Base-by-base conservation (phyloP, 2,113 vertebrate species). In the Pseudorhombus dupliciocellatus region DNA sequence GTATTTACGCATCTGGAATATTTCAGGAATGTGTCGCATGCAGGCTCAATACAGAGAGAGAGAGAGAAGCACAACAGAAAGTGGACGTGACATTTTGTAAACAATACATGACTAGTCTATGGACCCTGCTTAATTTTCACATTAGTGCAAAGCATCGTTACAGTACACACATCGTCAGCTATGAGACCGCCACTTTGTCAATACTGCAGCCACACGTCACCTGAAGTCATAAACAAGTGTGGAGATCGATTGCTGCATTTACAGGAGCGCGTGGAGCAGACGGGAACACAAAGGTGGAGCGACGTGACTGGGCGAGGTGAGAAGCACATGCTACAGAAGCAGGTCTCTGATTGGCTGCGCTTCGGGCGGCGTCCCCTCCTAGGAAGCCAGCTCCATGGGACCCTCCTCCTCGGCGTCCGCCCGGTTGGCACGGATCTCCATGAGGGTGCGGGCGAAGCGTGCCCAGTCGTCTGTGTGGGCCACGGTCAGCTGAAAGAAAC, bases 361-460 rank as follows among this genome's bases (percentile, higher is more conserved):
- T 71, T 75, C 70, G 68, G 80, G 71, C 50, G 51, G 53, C 54
- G 70, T 68, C 37, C 37, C 21, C 40, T 25, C 80, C 87, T 93
- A 98, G 16, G 96, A 91, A 0, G 96, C 80, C 62, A 99, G 90
- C 90, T 99, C 97, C 77, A 94, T 92, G 0, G 94, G 73, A 16
- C 93, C 95, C 79, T 98, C 98, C 79, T 99, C 97, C 58, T 99
- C 97, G 0, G 94, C 95, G 55, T 99, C 97, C 0, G 95, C 96
- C 24, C 95, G 89, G 94, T 98, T 99, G 20, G 98, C 97, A 0
- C 96, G 96, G 50, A 99, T 97, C 88, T 99, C 98, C 90, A 96
- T 93, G 74, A 99, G 89, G 3, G 98, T 99, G 16, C 95, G 94
- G 58, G 96, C 96, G 2, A 99, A 98, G 51, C 94, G 94, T 0